A percentile compares a stretch with the other conserved stretches of the same genome.
These are phyloP conservation scores for Apamea epomidion DNA, from an alignment of 2,888 invertebrate species.

Conservation along the genomic window DNA sequence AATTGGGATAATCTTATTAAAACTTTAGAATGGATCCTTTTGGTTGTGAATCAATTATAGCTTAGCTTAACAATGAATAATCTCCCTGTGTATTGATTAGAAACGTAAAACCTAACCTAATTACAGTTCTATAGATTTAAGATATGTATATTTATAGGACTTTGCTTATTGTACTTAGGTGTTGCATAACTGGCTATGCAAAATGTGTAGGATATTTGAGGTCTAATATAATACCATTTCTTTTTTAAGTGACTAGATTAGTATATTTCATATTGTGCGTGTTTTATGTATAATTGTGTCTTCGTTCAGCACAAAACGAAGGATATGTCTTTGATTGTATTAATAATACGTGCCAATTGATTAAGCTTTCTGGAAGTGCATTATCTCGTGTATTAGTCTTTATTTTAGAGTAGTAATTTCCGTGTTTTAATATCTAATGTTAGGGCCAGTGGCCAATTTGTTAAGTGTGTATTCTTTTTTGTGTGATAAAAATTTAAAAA, in stretches of 20 bases:
- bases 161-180: not conserved
- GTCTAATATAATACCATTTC: not conserved
- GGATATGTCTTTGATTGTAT: not conserved
- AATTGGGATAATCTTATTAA: conserved; percentile 7
- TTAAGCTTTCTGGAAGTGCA: not conserved
- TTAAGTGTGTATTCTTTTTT: not conserved
- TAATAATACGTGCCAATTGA: not conserved
- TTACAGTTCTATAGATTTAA: too few relatives aligned
- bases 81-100: not conserved
- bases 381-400: not conserved
- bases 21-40: not conserved
- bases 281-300: not conserved
- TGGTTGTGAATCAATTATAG: not conserved
- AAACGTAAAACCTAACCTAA: too few relatives aligned
- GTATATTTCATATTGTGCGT: not conserved
- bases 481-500: conserved; percentile 15
- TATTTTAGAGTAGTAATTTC: not conserved
- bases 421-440: not conserved
- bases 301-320: not conserved
- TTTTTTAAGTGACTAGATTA: not conserved
- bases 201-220: not conserved
- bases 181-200: not conserved
- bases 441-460: not conserved
- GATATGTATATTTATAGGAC: not conserved
- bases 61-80: not conserved